Evolutionary conservation across 2,888 invertebrate species (phyloP).

Genomic region (Tyria jacobaeae): DNA sequence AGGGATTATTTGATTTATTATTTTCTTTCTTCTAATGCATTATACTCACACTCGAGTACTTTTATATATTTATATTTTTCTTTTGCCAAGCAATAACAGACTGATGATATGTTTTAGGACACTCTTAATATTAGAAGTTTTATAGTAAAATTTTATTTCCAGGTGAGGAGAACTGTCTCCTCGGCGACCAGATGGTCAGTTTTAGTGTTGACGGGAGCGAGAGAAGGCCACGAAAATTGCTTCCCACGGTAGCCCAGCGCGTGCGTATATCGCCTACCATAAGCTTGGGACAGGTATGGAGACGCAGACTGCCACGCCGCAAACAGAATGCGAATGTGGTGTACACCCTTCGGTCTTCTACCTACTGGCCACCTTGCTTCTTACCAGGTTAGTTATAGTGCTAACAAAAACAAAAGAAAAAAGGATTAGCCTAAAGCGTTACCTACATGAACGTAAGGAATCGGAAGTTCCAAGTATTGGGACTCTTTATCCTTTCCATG

Average conservation of each 20-base stretch:
- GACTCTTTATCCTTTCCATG: too few relatives aligned
- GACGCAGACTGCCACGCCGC: constrained; percentile 82
- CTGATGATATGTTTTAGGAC: background rate
- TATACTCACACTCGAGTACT: background rate
- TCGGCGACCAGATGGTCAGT: constrained; percentile 81
- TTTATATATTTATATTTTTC: background rate
- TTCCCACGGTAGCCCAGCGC: constrained; percentile 82
- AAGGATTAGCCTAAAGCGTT: background rate
- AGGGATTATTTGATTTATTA: too few relatives aligned
- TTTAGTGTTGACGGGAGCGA: constrained; percentile 68
- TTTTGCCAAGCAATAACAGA: background rate
- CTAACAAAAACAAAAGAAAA: background rate
- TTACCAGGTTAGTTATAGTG: constrained; percentile 71
- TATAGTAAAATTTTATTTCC: constrained; percentile 19
- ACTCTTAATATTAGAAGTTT: background rate
- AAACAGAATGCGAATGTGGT: constrained; percentile 87
- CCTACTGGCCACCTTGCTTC: constrained; percentile 87
- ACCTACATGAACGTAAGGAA: too few relatives aligned
- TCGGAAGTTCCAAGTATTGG: too few relatives aligned
- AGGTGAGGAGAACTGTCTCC: constrained; percentile 73
- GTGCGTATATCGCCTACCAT: constrained; percentile 88
- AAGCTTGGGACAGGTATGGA: constrained; percentile 86
- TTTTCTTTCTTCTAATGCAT: too few relatives aligned
- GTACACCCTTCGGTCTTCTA: constrained; percentile 89
- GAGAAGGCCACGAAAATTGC: constrained; percentile 81